Conservation (phyloP, 2,113 vertebrate genomes). For the Hippocampus abdominalis region DNA sequence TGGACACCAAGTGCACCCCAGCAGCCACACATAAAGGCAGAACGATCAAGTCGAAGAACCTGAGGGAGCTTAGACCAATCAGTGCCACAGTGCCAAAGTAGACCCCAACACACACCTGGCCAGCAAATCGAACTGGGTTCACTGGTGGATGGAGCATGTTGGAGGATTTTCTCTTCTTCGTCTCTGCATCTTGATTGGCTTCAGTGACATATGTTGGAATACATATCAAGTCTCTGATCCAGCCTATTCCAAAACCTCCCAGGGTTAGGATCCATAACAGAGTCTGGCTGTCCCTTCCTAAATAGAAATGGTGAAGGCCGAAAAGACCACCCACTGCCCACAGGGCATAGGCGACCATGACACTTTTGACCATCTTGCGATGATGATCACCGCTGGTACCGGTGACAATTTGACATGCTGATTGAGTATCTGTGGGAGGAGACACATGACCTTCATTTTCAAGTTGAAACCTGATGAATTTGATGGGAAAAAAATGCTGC, state of each 20-base stretch:
- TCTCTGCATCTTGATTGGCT: constrained; percentile 60
- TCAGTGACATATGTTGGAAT: constrained; percentile 81
- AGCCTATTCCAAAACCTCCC: constrained; percentile 83
- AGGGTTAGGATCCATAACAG: constrained; percentile 87
- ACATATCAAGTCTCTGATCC: constrained; percentile 81
- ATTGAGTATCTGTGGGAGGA: constrained; percentile 25
- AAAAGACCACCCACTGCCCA: constrained; percentile 83
- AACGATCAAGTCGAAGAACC: constrained; percentile 77
- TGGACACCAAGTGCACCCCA: constrained; percentile 83
- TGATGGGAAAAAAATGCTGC: too few species aligned
- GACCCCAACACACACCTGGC: constrained; percentile 80
- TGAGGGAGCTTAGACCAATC: constrained; percentile 78
- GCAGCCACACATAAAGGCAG: constrained; percentile 81
- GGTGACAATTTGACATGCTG: constrained; percentile 26
- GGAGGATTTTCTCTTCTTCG: constrained; percentile 24
- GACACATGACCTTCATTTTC: neutral
- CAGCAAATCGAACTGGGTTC: constrained; percentile 71
- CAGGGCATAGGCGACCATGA: constrained; percentile 78
- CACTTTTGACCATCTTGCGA: constrained; percentile 76
- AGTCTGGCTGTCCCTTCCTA: constrained; percentile 85
- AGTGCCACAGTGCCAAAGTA: constrained; percentile 83
- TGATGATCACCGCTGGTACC: constrained; percentile 17
- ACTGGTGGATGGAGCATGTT: constrained; percentile 48
- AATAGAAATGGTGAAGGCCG: constrained; percentile 88
- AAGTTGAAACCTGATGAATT: neutral